Evolutionary conservation across 1,140 invertebrate species (phyloP).

Genomic region (Aphaenogaster floridana): DNA sequence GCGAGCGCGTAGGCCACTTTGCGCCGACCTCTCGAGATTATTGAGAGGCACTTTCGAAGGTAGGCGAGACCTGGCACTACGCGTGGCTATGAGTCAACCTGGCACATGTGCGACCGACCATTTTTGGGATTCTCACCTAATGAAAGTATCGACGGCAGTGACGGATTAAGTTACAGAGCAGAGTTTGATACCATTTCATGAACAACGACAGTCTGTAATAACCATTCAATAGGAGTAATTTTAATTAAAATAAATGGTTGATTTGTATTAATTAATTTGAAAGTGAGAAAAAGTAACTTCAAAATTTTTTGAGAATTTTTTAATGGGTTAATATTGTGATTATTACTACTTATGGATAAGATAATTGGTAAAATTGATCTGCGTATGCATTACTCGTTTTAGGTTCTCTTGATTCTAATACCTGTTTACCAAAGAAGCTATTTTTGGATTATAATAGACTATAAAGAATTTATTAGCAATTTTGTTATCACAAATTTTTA

Average conservation of each 20-base stretch:
- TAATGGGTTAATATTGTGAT: background rate
- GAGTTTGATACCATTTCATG: background rate
- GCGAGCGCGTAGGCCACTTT: slow-evolving; percentile 40
- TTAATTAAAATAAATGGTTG: background rate
- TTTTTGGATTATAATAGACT: background rate
- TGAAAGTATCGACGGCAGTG: slow-evolving; percentile 40
- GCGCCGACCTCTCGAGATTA: slow-evolving; percentile 53
- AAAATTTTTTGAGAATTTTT: background rate
- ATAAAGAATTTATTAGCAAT: background rate
- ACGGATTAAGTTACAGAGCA: slow-evolving; percentile 9
- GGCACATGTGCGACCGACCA: slow-evolving; percentile 22
- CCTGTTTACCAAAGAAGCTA: background rate
- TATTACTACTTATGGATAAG: background rate
- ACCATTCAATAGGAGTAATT: background rate
- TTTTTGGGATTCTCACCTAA: slow-evolving; percentile 55
- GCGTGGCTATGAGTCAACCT: slow-evolving; percentile 43
- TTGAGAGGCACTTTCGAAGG: slow-evolving; percentile 59
- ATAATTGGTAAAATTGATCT: background rate
- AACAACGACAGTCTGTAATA: background rate
- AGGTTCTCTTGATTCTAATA: background rate
- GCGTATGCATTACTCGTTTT: no score
- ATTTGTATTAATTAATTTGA: background rate
- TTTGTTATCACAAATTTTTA: background rate
- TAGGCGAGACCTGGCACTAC: slow-evolving; percentile 20
- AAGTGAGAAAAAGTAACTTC: background rate